Percentiles rank a stretch among this genome's conserved stretches.
phyloP scores from a whole-genome alignment of 2,797 vertebrate genomes.

The Ceryle rudis region DNA sequence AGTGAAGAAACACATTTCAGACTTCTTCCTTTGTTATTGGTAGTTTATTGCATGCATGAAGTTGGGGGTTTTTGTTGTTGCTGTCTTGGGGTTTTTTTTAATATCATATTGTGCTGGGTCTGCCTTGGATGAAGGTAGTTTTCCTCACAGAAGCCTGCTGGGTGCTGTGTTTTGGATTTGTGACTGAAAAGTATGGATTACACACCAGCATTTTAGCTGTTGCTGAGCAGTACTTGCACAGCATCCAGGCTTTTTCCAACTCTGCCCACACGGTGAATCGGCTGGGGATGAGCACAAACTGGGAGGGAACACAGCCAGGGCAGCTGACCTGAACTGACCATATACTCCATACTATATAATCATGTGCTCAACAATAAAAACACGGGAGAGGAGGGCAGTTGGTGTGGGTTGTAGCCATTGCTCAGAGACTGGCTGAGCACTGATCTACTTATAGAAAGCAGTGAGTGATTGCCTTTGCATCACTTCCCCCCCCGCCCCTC shows the following conservation, averaged over 20 bases:
- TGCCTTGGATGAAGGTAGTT: not conserved
- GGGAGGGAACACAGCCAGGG: not conserved
- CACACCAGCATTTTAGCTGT: not conserved
- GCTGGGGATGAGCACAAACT: accelerated
- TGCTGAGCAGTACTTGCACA: not conserved
- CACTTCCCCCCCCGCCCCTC: not conserved
- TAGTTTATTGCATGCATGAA: not conserved
- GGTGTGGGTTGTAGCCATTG: not conserved
- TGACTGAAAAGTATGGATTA: not conserved
- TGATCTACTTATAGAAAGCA: not conserved
- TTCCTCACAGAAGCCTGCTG: not conserved
- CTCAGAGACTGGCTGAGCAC: not conserved
- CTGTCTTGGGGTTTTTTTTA: not conserved
- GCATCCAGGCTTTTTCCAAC: not conserved
- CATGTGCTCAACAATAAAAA: not conserved
- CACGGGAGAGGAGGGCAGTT: not conserved
- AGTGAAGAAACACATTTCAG: not conserved
- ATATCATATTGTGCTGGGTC: not conserved
- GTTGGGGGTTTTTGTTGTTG: not conserved
- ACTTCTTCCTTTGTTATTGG: not conserved
- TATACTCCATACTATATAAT: not conserved
- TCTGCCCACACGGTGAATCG: accelerated
- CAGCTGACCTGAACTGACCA: not conserved
- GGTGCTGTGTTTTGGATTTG: not conserved
- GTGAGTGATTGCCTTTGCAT: not conserved